These are phyloP conservation scores for Palloptera scutellata DNA, from an alignment of 2,888 invertebrate species.

Conservation along the genomic window DNA sequence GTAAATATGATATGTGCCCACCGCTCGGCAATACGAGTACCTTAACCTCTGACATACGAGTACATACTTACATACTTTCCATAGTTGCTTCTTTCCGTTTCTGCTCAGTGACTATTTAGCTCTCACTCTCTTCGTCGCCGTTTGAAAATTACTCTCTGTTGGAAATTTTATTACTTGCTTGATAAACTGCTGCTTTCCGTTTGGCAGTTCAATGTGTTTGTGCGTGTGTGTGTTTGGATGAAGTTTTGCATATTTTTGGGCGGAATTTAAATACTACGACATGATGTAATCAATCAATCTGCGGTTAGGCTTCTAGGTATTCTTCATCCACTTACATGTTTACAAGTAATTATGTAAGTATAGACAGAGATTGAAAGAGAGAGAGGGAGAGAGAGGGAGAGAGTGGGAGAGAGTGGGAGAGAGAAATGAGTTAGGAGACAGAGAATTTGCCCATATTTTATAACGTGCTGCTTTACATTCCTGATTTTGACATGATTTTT, in stretches of 20 bases:
- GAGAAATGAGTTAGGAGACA: too few species aligned
- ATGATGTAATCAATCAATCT: constrained; percentile 55
- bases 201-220: background rate
- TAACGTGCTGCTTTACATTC: background rate
- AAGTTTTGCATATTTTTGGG: constrained; percentile 3
- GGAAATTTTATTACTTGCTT: background rate
- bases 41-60: too few species aligned
- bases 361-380: too few species aligned
- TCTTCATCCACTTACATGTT: background rate
- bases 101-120: background rate
- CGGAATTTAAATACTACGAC: constrained; percentile 46
- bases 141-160: background rate
- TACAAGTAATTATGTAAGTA: background rate
- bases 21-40: too few species aligned
- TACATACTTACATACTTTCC: too few species aligned
- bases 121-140: background rate
- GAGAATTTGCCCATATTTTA: too few species aligned
- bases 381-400: too few species aligned
- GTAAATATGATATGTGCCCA: background rate
- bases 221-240: background rate
- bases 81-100: background rate
- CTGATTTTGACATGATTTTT: constrained; percentile 26
- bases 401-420: too few species aligned
- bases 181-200: constrained; percentile 6
- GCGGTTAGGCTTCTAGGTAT: constrained; percentile 19